Conservation (phyloP, 2,797 vertebrate genomes). For the Enteromius anoplus region DNA sequence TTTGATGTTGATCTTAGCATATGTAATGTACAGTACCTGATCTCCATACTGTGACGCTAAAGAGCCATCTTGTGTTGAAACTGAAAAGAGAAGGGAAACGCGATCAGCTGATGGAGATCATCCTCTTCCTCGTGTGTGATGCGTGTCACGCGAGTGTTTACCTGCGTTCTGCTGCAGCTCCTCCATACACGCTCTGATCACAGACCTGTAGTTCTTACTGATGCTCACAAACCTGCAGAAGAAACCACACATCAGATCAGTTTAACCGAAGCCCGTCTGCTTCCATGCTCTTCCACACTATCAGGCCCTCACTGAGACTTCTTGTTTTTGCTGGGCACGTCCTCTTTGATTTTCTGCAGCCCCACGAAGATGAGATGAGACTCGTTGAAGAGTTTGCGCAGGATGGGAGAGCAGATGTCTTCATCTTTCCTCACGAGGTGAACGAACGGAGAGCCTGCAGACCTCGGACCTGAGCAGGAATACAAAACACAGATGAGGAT, state of each 20-base stretch:
- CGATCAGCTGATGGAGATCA: background rate
- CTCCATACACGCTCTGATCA: constrained; percentile 94
- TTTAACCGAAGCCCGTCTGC: background rate
- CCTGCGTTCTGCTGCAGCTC: constrained; percentile 90
- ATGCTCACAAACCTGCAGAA: constrained; percentile 87
- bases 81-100: constrained; percentile 69
- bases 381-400: constrained; percentile 97
- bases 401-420: constrained; percentile 90
- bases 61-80: constrained; percentile 78
- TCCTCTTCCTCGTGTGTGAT: background rate
- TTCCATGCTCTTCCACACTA: background rate
- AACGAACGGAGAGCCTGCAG: constrained; percentile 69
- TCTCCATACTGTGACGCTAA: constrained; percentile 81
- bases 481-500: background rate
- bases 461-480: constrained; percentile 60
- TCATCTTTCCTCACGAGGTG: constrained; percentile 87
- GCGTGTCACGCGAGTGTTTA: constrained; percentile 35
- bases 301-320: constrained; percentile 84
- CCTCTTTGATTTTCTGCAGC: constrained; percentile 88
- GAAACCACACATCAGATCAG: background rate
- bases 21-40: constrained; percentile 77
- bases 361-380: constrained; percentile 95
- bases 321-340: constrained; percentile 85
- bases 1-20: background rate
- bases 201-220: constrained; percentile 96